A percentile compares a stretch with the other conserved stretches of the same genome.
These are phyloP conservation scores for Acropternis orthonyx DNA, from an alignment of 2,797 vertebrate species.

Conservation along the genomic window DNA sequence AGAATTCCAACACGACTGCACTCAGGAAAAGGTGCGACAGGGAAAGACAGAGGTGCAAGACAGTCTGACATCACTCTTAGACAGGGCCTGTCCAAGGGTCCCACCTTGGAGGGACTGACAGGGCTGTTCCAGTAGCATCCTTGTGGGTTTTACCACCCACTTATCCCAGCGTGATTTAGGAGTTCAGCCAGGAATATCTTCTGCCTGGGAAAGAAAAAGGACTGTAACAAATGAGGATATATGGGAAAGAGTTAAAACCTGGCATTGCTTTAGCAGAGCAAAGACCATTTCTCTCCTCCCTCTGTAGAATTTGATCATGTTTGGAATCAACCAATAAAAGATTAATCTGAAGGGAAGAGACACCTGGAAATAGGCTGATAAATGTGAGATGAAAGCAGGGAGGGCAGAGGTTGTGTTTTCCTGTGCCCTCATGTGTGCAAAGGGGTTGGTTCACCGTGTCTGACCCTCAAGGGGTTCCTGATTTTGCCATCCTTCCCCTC, in stretches of 20 bases:
- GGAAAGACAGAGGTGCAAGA: neutral
- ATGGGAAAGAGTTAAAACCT: neutral
- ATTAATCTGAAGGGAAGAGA: neutral
- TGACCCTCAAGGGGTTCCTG: fast-evolving
- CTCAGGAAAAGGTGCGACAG: neutral
- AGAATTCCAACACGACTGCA: neutral
- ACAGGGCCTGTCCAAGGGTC: neutral
- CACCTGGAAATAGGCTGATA: neutral
- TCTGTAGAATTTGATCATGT: neutral
- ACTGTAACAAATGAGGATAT: neutral
- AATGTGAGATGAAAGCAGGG: neutral
- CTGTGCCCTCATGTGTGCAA: fast-evolving
- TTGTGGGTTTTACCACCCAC: neutral
- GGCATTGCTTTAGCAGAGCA: neutral
- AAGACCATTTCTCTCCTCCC: neutral
- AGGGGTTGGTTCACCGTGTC: fast-evolving
- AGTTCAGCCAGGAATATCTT: neutral
- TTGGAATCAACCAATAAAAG: neutral
- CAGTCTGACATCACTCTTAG: neutral
- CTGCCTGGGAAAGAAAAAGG: neutral
- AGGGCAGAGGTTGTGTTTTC: neutral
- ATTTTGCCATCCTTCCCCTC: neutral
- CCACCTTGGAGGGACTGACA: neutral
- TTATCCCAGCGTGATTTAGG: neutral
- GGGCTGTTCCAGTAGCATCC: neutral